Percentiles rank a stretch among this genome's conserved stretches.
Conservation (phyloP, 2,797 vertebrate species). For the Tapirus indicus region DNA sequence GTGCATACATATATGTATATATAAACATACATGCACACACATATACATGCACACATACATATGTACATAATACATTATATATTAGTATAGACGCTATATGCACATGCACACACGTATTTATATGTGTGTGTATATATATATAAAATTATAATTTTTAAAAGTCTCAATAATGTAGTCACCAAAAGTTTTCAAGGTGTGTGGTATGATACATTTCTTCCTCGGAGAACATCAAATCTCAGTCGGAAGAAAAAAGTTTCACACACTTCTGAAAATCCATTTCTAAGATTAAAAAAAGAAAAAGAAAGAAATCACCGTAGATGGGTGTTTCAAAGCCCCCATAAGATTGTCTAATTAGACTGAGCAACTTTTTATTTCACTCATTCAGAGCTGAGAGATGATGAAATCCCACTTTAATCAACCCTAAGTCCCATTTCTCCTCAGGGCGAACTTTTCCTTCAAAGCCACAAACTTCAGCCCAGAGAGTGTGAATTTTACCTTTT, state of each 20-base stretch:
- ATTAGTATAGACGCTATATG: fast-evolving
- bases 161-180: not conserved
- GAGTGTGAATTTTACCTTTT: slow-evolving; percentile 60
- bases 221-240: not conserved
- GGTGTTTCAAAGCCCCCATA: slow-evolving; percentile 18
- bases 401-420: slow-evolving; percentile 88
- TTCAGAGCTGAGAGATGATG: slow-evolving; percentile 76
- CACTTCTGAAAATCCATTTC: not conserved
- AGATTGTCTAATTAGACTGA: slow-evolving; percentile 83
- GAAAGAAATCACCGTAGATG: not conserved
- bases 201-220: not conserved
- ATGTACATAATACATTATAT: not conserved
- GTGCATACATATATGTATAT: too few relatives aligned
- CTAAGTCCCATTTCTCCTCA: slow-evolving; percentile 71
- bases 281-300: slow-evolving; percentile 32
- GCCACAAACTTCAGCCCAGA: slow-evolving; percentile 76
- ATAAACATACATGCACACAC: too few relatives aligned
- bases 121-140: fast-evolving
- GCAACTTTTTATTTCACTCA: slow-evolving; percentile 79
- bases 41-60: fast-evolving
- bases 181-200: slow-evolving; percentile 58
- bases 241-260: not conserved
- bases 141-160: not conserved
- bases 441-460: slow-evolving; percentile 78
- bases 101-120: too few relatives aligned